Evolutionary conservation across 2,113 vertebrate species (phyloP).

Genomic region (Taxidea taxus): DNA sequence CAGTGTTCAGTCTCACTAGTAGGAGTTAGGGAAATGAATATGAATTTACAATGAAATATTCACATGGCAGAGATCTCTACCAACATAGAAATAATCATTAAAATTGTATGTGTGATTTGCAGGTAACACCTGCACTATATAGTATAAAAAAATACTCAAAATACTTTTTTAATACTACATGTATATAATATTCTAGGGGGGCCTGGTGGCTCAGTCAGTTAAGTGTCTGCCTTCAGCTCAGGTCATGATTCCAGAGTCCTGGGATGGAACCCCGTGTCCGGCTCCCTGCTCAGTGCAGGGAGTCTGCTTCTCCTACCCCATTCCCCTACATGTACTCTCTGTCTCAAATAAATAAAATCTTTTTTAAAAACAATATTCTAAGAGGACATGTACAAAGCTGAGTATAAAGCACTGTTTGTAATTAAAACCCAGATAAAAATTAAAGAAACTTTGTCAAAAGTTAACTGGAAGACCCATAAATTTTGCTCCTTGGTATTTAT

Average conservation of each 20-base stretch:
- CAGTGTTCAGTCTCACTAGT: not conserved
- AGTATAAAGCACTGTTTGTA: not conserved
- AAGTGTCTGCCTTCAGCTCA: no score
- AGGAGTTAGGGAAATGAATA: not conserved
- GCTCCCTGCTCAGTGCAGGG: no score
- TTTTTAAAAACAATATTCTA: not conserved
- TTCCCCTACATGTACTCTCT: no score
- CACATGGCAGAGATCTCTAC: not conserved
- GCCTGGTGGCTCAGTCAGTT: no score
- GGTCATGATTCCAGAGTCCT: no score
- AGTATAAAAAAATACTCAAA: not conserved
- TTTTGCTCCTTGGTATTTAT: conserved; percentile 16
- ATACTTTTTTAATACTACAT: not conserved
- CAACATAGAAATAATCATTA: not conserved
- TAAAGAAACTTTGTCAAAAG: not conserved
- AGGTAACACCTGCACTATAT: not conserved
- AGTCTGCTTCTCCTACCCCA: no score
- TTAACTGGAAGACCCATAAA: not conserved
- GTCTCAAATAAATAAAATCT: no score
- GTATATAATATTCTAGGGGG: not conserved
- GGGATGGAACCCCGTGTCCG: no score
- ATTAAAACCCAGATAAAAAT: not conserved
- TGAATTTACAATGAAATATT: not conserved
- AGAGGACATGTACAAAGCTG: not conserved
- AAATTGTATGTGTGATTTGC: not conserved